These are phyloP conservation scores for Cenopis cana DNA, from an alignment of 2,888 invertebrate species.

Conservation along the genomic window DNA sequence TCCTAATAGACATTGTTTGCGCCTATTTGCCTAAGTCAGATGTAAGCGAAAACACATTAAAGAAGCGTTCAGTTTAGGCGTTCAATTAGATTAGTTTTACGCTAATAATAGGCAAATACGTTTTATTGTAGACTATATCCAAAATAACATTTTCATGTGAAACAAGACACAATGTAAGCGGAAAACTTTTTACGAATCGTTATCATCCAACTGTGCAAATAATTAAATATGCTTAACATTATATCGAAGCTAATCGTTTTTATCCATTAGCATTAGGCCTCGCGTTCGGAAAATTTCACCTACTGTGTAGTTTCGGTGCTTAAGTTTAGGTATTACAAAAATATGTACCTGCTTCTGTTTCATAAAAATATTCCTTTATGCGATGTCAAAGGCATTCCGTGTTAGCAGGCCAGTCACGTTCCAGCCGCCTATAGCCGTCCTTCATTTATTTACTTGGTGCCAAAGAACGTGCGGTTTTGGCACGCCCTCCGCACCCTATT, in stretches of 20 bases:
- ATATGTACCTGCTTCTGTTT: slow-evolving; percentile 25
- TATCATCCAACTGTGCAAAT: not conserved
- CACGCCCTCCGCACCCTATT: slow-evolving; percentile 34
- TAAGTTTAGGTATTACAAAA: slow-evolving; percentile 34
- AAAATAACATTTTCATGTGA: not conserved
- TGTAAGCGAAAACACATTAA: too few relatives aligned
- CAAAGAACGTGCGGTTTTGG: slow-evolving; percentile 52
- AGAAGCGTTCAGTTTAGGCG: too few relatives aligned
- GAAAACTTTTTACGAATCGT: not conserved
- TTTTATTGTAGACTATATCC: too few relatives aligned
- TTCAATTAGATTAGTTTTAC: too few relatives aligned
- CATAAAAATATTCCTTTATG: slow-evolving; percentile 43
- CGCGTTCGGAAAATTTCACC: not conserved
- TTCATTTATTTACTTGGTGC: slow-evolving; percentile 61
- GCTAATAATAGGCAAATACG: too few relatives aligned
- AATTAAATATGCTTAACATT: not conserved
- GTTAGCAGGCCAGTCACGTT: slow-evolving; percentile 60
- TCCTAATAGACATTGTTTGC: too few relatives aligned
- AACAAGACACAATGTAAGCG: not conserved
- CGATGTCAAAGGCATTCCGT: slow-evolving; percentile 63
- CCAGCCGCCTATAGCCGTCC: slow-evolving; percentile 55
- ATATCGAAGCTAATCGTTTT: not conserved
- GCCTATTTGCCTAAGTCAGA: too few relatives aligned
- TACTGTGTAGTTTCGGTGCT: slow-evolving; percentile 12
- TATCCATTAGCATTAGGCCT: not conserved